Base-by-base conservation (phyloP, 2,113 vertebrate genomes). In the Callopanchax toddi region DNA sequence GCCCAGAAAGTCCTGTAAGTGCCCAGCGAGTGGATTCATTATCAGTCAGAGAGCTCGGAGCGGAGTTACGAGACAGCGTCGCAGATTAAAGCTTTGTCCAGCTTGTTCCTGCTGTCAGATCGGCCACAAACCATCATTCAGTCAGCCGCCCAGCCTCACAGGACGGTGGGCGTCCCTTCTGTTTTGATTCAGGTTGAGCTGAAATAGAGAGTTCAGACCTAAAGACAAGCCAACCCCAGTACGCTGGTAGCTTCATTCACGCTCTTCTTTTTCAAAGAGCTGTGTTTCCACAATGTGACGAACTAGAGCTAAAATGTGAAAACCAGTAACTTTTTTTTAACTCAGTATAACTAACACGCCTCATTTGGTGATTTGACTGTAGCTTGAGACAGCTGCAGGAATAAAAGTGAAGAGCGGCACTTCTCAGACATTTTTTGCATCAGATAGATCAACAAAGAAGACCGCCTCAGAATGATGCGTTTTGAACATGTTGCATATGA, bases 21-120 rank as follows among this genome's bases (percentile, higher is more conserved):
- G 56, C 69, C 56, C 48, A 21, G 42, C 67, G 53, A 76, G 45
- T 61, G n/a, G 2, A 77, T 79, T 78, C 51, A 75, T 67, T 60
- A 67, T 74, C 73, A 55, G 58, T 57, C 36, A 59, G 73, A 51
- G 49, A 58, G 69, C 59, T 77, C 52, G n/a, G 40, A 54, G 63
- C 60, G 67, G 76, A 74, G 39, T 74, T 81, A 83, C 44, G 3
- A 74, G 77, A 63, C 62, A 74, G 55, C 52, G 43, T 25, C 23
- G 23, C 65, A 55, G 71, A 78, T 81, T 74, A 74, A 66, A 71
- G 77, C 40, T 65, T 79, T 51, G 79, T 70, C 37, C 12, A 57
- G 40, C 67, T 79, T 78, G 66, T 78, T 83, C 55, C 53, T 25
- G 26, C 49, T 32, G 53, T 61, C 18, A 26, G 57, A 55, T 0